Evolutionary conservation across 2,888 invertebrate genomes (phyloP), one percentile per base, ranked within the genome.

Genomic region (Palloptera scutellata): DNA sequence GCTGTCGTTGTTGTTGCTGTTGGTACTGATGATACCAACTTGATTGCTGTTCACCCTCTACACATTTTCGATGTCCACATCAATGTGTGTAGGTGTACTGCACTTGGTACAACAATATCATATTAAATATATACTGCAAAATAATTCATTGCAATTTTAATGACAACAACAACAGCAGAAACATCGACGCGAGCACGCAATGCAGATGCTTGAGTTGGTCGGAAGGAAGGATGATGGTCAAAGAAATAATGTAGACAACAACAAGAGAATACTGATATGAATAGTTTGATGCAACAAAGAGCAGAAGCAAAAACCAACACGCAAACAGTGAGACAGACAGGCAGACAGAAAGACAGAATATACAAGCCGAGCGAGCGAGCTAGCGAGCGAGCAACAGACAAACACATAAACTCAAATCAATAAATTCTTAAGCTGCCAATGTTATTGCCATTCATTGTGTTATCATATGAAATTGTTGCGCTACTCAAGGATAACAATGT

Each of bases 141-240:
- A 61, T 52, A 61, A 61, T 61, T 52, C 52, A 61, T 52, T 11
- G 19, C 61, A 41, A 15, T 52, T 61, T 61, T 61, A 61, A 51
- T 9, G 17, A 40, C 13, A 6, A 17, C 11, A 1, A 59, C 59
- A 30, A 30, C 30, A 30, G n/a, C n/a, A n/a, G n/a, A n/a, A n/a
- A 30, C 6, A 30, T 30, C 30, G 30, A 6, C 30, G 30, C 30
- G 30, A 30, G 30, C 30, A 30, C 30, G 30, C 30, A 30, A 30
- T 30, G 30, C 30, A 30, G 30, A 30, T 30, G 30, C 30, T 30
- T 30, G 30, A 30, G 6, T 30, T 30, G 30, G 30, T 30, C 30
- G 30, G 30, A 30, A 30, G 30, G 30, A 30, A 30, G 30, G 6
- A 30, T 30, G 30, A 30, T 30, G 30, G 30, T 30, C 30, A 30